These are phyloP conservation scores for Nomia melanderi DNA, from an alignment of 1,140 invertebrate genomes.

Conservation along the genomic window DNA sequence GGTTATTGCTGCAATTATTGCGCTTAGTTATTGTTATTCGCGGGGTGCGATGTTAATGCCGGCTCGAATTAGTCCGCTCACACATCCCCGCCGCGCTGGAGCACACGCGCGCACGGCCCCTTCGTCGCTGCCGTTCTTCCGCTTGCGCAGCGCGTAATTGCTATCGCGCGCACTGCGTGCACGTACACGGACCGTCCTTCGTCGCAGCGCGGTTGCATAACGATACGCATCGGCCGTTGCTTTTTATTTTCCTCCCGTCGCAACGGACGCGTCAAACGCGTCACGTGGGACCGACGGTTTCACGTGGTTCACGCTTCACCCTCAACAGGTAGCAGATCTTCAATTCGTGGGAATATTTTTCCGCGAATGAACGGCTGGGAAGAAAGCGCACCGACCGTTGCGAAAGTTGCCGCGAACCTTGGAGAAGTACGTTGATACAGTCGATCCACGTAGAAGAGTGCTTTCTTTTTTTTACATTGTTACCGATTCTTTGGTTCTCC, in stretches of 20 bases:
- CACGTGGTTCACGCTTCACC: conserved; percentile 13
- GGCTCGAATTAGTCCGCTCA: conserved; percentile 67
- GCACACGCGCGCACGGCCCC: conserved; percentile 42
- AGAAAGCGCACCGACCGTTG: too few species aligned
- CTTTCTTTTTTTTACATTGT: too few species aligned
- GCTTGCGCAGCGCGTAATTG: conserved; percentile 59
- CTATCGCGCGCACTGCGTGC: conserved; percentile 42
- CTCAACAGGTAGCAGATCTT: conserved; percentile 37
- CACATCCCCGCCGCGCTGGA: conserved; percentile 5
- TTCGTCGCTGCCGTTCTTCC: conserved; percentile 52
- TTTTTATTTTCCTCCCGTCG: conserved; percentile 16
- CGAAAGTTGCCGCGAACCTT: too few species aligned
- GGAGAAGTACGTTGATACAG: too few species aligned
- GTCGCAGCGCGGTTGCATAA: conserved; percentile 63
- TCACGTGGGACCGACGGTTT: conserved; percentile 29
- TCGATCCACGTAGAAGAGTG: too few species aligned
- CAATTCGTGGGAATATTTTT: too few species aligned
- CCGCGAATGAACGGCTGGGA: too few species aligned
- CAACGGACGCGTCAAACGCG: not conserved
- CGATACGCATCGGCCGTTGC: conserved; percentile 47
- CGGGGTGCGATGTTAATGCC: conserved; percentile 70
- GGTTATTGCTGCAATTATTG: conserved; percentile 32
- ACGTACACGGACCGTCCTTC: conserved; percentile 64
- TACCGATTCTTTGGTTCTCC: too few species aligned
- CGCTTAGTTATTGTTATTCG: conserved; percentile 37